Evolutionary conservation across 1,140 invertebrate genomes (phyloP).

Genomic region (Andricus grossulariae): DNA sequence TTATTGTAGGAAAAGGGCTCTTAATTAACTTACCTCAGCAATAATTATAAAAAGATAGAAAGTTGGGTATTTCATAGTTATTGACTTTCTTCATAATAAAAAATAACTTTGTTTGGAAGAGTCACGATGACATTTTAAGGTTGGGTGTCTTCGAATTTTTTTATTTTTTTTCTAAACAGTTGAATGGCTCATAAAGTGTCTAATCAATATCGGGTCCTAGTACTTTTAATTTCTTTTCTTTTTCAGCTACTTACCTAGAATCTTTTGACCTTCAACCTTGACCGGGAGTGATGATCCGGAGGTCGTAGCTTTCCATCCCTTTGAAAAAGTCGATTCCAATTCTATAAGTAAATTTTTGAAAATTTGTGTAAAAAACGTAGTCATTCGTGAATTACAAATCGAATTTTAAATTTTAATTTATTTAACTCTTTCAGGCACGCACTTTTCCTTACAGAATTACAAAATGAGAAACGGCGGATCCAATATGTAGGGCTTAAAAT

Average conservation of each 20-base stretch:
- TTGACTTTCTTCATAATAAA: not conserved
- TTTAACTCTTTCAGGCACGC: too few relatives aligned
- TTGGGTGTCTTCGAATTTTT: not conserved
- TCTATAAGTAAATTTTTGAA: not conserved
- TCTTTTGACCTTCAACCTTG: conserved; percentile 18
- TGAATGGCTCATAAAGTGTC: conserved; percentile 6
- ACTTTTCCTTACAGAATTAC: too few relatives aligned
- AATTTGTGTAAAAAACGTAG: too few relatives aligned
- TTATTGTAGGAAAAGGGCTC: not conserved
- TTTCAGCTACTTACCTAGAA: not conserved
- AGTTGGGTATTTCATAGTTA: not conserved
- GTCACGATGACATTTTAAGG: not conserved
- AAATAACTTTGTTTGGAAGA: not conserved
- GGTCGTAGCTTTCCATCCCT: not conserved
- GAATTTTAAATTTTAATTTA: too few relatives aligned
- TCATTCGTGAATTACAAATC: too few relatives aligned
- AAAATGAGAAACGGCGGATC: too few relatives aligned
- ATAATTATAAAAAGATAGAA: conserved; percentile 6
- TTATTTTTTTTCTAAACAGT: conserved; percentile 1
- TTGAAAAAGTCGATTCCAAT: not conserved
- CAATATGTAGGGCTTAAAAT: too few relatives aligned
- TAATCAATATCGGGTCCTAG: not conserved
- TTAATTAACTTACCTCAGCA: not conserved
- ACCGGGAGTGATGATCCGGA: not conserved
- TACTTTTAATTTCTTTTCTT: conserved; percentile 8